Conservation (phyloP, 1,140 invertebrate species). For the Nasonia longicornis region DNA sequence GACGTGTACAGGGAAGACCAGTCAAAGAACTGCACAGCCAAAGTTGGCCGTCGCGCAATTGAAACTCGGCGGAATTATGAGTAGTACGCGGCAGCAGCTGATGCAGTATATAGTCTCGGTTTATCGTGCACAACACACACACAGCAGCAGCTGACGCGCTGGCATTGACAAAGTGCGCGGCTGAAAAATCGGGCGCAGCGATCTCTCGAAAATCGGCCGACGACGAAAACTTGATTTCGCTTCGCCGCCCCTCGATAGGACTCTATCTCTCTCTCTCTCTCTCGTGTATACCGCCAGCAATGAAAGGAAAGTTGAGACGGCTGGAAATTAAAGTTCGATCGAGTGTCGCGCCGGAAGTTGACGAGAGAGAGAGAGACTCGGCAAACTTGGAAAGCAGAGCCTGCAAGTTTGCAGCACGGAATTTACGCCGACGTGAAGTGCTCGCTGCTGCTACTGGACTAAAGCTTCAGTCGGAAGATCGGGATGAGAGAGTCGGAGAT, state of each 20-base stretch:
- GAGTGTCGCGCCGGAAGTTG: conserved; percentile 12
- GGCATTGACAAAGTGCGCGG: not conserved
- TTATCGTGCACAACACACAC: not conserved
- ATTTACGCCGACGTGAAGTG: conserved; percentile 15
- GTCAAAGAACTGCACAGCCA: too few relatives aligned
- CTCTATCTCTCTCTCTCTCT: not conserved
- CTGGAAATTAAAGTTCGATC: conserved; percentile 44
- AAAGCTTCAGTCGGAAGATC: not conserved
- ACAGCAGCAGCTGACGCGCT: not conserved
- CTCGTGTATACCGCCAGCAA: not conserved
- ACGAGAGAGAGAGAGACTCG: conserved; percentile 4
- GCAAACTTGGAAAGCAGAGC: conserved; percentile 9
- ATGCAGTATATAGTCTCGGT: too few relatives aligned
- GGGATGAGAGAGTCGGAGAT: not conserved
- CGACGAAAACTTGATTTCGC: not conserved
- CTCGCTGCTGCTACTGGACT: too few relatives aligned
- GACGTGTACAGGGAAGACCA: too few relatives aligned
- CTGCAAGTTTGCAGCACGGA: conserved; percentile 3
- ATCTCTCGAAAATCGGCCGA: not conserved
- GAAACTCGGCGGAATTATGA: too few relatives aligned
- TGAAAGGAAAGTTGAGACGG: conserved; percentile 28
- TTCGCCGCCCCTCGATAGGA: not conserved
- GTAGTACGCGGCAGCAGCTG: too few relatives aligned
- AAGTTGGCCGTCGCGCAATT: too few relatives aligned
- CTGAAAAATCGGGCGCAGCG: not conserved